phyloP scores from a whole-genome alignment of 2,797 vertebrate genomes.

The Triplophysa yarkandensis region DNA sequence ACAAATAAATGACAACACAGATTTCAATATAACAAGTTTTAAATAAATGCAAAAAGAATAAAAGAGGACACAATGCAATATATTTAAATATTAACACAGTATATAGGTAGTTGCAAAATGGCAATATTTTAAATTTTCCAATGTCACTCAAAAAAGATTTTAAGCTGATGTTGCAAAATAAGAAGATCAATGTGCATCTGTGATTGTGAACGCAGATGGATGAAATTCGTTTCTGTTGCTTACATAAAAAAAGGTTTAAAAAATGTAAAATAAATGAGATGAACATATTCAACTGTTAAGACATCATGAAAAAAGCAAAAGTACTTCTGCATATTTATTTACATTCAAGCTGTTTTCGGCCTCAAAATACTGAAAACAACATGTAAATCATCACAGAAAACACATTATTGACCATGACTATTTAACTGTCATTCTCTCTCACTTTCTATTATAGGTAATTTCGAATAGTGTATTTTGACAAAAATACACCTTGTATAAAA shows the following conservation, averaged over 20 bases:
- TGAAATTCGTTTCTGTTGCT: slow-evolving; percentile 34
- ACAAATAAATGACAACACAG: background rate
- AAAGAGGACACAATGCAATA: background rate
- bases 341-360: slow-evolving; percentile 80
- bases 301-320: slow-evolving; percentile 30
- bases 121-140: slow-evolving; percentile 33
- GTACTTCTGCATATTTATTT: slow-evolving; percentile 56
- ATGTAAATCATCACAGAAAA: slow-evolving; percentile 19
- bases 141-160: background rate
- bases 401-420: background rate
- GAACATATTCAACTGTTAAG: slow-evolving; percentile 31
- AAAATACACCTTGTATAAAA: slow-evolving; percentile 48
- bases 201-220: slow-evolving; percentile 29
- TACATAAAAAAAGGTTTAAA: slow-evolving; percentile 1
- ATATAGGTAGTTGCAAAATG: slow-evolving; percentile 43
- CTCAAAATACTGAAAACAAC: slow-evolving; percentile 61
- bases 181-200: slow-evolving; percentile 25
- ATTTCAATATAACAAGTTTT: slow-evolving; percentile 20
- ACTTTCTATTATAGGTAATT: slow-evolving; percentile 48
- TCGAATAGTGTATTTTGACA: slow-evolving; percentile 26
- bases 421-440: slow-evolving; percentile 18
- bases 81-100: slow-evolving; percentile 38
- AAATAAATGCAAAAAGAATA: slow-evolving; percentile 13
- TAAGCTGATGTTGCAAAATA: background rate
- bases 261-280: slow-evolving; percentile 25